Conservation (phyloP, 1,140 invertebrate genomes). For the Drosophila oshimai region DNA sequence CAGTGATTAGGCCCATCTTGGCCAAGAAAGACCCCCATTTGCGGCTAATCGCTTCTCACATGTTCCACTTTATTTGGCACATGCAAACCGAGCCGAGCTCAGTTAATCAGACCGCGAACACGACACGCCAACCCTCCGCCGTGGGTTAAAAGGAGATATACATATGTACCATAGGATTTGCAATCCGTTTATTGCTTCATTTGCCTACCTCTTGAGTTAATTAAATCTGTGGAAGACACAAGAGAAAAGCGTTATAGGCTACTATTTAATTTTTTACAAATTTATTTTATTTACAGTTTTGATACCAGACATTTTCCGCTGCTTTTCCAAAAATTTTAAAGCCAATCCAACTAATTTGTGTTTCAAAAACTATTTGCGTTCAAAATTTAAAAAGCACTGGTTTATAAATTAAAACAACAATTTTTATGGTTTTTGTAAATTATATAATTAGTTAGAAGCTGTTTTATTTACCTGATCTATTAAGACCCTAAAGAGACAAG, state of each 20-base stretch:
- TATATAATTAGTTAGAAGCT: too few relatives aligned
- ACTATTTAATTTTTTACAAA: background rate
- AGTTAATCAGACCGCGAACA: constrained; percentile 27
- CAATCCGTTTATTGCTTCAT: constrained; percentile 24
- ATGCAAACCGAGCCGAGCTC: constrained; percentile 34
- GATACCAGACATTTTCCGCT: too few relatives aligned
- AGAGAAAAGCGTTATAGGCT: background rate
- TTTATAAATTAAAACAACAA: too few relatives aligned
- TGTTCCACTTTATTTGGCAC: constrained; percentile 62
- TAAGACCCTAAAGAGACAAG: too few relatives aligned
- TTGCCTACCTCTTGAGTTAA: constrained; percentile 25
- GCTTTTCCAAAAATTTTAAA: too few relatives aligned
- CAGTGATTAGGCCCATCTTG: constrained; percentile 21
- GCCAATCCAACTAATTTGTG: too few relatives aligned
- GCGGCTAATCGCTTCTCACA: constrained; percentile 42
- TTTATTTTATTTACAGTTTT: background rate
- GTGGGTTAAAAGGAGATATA: background rate
- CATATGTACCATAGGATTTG: constrained; percentile 11
- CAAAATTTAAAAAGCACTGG: too few relatives aligned
- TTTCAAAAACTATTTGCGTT: too few relatives aligned
- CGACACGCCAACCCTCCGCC: constrained; percentile 24
- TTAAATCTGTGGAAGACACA: background rate
- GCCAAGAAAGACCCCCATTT: constrained; percentile 20
- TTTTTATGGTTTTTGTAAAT: too few relatives aligned
- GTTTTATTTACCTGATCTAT: too few relatives aligned